Conservation (phyloP, 2,888 invertebrate genomes). For the Mycogona germanica region DNA sequence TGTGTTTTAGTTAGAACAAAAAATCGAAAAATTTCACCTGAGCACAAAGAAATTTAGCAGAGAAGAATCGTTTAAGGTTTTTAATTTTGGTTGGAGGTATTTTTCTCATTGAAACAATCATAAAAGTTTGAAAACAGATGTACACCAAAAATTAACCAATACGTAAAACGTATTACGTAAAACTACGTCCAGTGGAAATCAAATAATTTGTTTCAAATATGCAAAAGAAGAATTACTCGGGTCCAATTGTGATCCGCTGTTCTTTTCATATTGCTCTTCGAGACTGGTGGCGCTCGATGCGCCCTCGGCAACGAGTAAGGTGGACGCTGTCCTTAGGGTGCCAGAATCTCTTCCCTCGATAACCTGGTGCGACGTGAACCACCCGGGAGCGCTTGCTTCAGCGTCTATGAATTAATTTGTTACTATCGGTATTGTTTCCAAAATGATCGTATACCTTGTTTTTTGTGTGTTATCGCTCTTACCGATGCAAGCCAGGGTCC, state of each 20-base stretch:
- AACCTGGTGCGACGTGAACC: slow-evolving; percentile 40
- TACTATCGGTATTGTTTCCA: not conserved
- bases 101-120: too few species aligned
- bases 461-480: not conserved
- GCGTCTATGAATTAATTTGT: slow-evolving; percentile 36
- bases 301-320: not conserved
- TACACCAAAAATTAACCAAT: too few species aligned
- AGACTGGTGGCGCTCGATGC: not conserved
- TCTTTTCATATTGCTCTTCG: not conserved
- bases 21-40: too few species aligned
- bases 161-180: too few species aligned
- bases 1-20: too few species aligned
- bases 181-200: too few species aligned
- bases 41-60: too few species aligned
- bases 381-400: slow-evolving; percentile 44
- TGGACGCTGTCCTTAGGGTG: slow-evolving; percentile 4
- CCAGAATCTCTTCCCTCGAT: not conserved
- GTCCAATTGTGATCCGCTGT: not conserved
- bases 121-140: too few species aligned
- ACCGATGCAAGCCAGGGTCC: slow-evolving; percentile 17
- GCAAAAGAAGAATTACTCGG: too few species aligned
- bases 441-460: not conserved
- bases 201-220: too few species aligned
- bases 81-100: too few species aligned
- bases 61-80: too few species aligned